Conservation (phyloP, 2,888 invertebrate genomes). For the Drosophila melanosoma region DNA sequence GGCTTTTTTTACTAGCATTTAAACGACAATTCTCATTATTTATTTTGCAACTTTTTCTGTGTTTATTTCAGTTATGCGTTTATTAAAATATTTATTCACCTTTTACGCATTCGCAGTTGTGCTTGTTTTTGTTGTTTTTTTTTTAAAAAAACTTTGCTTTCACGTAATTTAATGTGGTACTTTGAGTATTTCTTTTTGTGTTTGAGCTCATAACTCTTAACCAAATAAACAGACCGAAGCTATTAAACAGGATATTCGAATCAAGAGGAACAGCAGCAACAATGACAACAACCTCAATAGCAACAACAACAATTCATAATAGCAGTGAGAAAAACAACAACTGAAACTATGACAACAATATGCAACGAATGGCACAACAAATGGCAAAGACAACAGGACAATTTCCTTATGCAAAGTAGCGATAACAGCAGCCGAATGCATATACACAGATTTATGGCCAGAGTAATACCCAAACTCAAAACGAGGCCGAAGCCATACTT, state of each 20-base stretch:
- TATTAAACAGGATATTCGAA: constrained; percentile 79
- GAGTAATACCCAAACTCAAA: constrained; percentile 24
- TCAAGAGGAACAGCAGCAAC: constrained; percentile 61
- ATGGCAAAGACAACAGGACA: constrained; percentile 71
- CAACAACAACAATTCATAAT: constrained; percentile 39
- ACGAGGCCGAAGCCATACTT: constrained; percentile 28
- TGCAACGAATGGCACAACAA: constrained; percentile 59
- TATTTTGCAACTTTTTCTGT: neutral
- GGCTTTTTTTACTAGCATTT: neutral
- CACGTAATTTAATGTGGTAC: constrained; percentile 48
- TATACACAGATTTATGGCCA: constrained; percentile 77
- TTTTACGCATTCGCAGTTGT: constrained; percentile 30
- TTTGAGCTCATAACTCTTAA: constrained; percentile 64
- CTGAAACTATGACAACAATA: constrained; percentile 58
- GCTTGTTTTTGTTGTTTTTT: neutral
- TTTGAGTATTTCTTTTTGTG: constrained; percentile 5
- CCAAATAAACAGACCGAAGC: constrained; percentile 71
- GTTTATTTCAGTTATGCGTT: neutral
- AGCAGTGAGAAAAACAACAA: constrained; percentile 27
- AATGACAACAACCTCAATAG: constrained; percentile 33
- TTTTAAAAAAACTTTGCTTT: constrained; percentile 24
- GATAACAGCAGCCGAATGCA: constrained; percentile 78
- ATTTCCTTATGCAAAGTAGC: constrained; percentile 79
- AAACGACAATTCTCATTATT: neutral
- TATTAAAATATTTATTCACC: constrained; percentile 1